These are phyloP conservation scores for Acrocephalus scirpaceus DNA, from an alignment of 2,797 vertebrate genomes.

Conservation along the genomic window DNA sequence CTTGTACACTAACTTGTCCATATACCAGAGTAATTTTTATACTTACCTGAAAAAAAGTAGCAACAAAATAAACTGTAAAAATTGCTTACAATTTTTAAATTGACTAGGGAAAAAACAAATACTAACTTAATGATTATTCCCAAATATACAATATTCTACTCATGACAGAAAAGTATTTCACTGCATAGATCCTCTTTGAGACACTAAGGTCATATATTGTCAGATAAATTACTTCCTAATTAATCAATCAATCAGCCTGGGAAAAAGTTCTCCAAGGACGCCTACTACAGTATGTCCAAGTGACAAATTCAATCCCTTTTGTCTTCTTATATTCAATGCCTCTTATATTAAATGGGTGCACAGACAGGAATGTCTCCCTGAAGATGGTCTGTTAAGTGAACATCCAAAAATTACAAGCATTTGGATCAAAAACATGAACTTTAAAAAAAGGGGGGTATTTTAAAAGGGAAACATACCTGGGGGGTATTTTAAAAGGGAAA, in stretches of 20 bases:
- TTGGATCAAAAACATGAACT: background rate
- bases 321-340: background rate
- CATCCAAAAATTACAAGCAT: background rate
- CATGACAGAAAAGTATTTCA: background rate
- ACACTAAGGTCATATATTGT: background rate
- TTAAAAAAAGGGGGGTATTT: too few species aligned
- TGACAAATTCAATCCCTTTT: background rate
- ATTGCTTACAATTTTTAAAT: background rate
- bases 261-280: background rate
- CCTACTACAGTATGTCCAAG: background rate
- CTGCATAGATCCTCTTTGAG: background rate
- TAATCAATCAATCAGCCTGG: background rate
- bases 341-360: background rate
- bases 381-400: background rate
- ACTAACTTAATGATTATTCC: background rate
- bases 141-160: background rate
- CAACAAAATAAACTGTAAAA: background rate
- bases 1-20: background rate
- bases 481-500: background rate
- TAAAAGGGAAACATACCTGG: background rate
- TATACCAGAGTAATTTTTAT: background rate
- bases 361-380: background rate
- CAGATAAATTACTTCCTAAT: background rate
- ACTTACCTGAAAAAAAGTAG: background rate
- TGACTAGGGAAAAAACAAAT: background rate